These are phyloP conservation scores for Planococcus citri DNA, from an alignment of 1,140 invertebrate genomes.

Conservation along the genomic window DNA sequence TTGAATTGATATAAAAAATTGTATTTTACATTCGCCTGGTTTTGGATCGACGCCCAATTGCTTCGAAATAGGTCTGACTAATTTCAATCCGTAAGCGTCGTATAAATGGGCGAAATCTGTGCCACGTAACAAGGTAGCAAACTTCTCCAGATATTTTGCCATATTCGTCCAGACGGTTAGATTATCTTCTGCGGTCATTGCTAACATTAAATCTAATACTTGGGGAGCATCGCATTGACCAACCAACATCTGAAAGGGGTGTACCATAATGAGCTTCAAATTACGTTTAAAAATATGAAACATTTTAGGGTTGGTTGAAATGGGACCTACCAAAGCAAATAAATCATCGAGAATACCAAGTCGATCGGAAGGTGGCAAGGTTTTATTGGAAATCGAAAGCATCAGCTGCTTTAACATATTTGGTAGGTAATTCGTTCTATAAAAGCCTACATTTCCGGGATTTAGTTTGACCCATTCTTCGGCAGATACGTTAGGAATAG, in stretches of 20 bases:
- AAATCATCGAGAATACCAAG: slow-evolving; percentile 84
- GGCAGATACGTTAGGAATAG: slow-evolving; percentile 51
- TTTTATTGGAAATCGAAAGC: slow-evolving; percentile 61
- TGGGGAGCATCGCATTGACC: slow-evolving; percentile 67
- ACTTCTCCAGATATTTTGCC: slow-evolving; percentile 56
- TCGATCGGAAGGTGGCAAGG: slow-evolving; percentile 76
- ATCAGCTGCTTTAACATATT: slow-evolving; percentile 65
- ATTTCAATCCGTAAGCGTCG: slow-evolving; percentile 52
- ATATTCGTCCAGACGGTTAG: slow-evolving; percentile 88
- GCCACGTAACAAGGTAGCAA: slow-evolving; percentile 60
- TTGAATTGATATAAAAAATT: neutral
- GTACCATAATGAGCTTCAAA: no score
- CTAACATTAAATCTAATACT: slow-evolving; percentile 55
- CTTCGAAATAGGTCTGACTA: slow-evolving; percentile 54
- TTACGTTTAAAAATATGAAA: no score
- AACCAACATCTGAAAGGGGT: slow-evolving; percentile 51
- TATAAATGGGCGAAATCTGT: slow-evolving; percentile 60
- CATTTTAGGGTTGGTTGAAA: no score
- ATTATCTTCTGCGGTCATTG: slow-evolving; percentile 72
- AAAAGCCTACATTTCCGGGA: slow-evolving; percentile 70
- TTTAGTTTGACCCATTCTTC: slow-evolving; percentile 81
- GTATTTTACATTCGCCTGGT: slow-evolving; percentile 47
- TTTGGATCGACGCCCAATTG: slow-evolving; percentile 66
- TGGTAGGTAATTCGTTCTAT: slow-evolving; percentile 72
- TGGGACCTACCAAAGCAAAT: slow-evolving; percentile 57